Base-by-base conservation (phyloP, 2,888 invertebrate species). In the Periphyllus acericola region DNA sequence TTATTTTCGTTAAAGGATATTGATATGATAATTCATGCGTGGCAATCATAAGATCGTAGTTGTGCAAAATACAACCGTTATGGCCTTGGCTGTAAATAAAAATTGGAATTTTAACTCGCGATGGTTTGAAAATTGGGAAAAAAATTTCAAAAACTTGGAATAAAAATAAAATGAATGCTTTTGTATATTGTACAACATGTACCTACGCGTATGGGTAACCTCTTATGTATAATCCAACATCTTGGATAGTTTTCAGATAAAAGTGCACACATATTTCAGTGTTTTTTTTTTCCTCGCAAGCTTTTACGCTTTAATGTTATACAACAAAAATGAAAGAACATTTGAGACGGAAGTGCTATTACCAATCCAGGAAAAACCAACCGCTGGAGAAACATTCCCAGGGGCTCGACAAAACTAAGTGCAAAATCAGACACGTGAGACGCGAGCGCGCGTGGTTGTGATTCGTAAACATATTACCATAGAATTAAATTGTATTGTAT, bases 301-400 rank as follows among this genome's bases (percentile, higher is more conserved):
- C 36, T 74, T 29, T 36, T 11, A 21, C 34, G 8, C 46, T 46
- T 17, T 21, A 76, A 76, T 29, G 29, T 14, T 34, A n/a, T 9
- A 29, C 32, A 21, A 68, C 29, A 29, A 68, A 81, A 40, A 17
- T 6, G 29, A 40, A 34, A 68, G 21, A 81, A 81, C 68, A 29
- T 81, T 68, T 68, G 17, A 19, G 29, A 40, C 21, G 68, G 21
- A 36, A 68, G 4, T 29, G 60, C 40, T 8, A n/a, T n/a, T 4
- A 29, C 21, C 21, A 29, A 46, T 68, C 40, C 68, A 81, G 40
- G 29, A 29, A 40, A 68, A 46, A 68, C 17, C 14, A 46, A 81
- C 81, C 68, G 68, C 46, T 29, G 68, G 29, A 68, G 40, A 71
- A 81, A 68, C 29, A 71, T 82, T 52, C 82, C 82, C 82, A 32